phyloP scores from a whole-genome alignment of 2,797 vertebrate species.

The Scarus forsteni region DNA sequence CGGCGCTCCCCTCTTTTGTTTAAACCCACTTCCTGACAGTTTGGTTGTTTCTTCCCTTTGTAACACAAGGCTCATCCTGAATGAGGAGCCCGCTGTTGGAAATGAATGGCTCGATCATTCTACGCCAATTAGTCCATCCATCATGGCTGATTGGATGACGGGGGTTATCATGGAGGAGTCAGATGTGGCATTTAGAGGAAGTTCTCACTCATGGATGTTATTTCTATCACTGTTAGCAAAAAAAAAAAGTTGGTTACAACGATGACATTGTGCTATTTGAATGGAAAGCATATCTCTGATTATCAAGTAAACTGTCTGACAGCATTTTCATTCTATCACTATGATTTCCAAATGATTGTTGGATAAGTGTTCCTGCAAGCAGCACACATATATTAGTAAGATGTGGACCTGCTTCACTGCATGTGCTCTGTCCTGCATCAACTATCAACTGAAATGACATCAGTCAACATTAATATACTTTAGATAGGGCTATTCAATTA shows the following conservation, averaged over 20 bases:
- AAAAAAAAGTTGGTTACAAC: conserved; percentile 6
- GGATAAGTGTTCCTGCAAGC: too few relatives aligned
- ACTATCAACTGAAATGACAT: too few relatives aligned
- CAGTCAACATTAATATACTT: too few relatives aligned
- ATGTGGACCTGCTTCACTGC: too few relatives aligned
- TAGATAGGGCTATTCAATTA: too few relatives aligned
- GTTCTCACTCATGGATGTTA: conserved; percentile 49
- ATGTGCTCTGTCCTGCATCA: too few relatives aligned
- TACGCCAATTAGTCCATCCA: conserved; percentile 87
- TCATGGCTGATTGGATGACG: conserved; percentile 76
- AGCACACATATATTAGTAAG: too few relatives aligned
- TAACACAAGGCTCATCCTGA: conserved; percentile 66
- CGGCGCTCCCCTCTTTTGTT: conserved; percentile 14
- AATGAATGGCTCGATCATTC: conserved; percentile 83
- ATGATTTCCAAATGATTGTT: too few relatives aligned
- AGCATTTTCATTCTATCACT: conserved; percentile 2
- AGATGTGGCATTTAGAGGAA: conserved; percentile 35
- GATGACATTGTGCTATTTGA: background rate
- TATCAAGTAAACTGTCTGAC: too few relatives aligned
- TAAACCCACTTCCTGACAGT: conserved; percentile 34
- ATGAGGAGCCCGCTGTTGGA: conserved; percentile 78
- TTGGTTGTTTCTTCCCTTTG: conserved; percentile 56
- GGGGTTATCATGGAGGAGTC: conserved; percentile 40
- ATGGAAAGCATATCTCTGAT: conserved; percentile 4
- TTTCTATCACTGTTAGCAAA: conserved; percentile 48